phyloP scores from a whole-genome alignment of 2,113 vertebrate genomes.

The Dromas ardeola region DNA sequence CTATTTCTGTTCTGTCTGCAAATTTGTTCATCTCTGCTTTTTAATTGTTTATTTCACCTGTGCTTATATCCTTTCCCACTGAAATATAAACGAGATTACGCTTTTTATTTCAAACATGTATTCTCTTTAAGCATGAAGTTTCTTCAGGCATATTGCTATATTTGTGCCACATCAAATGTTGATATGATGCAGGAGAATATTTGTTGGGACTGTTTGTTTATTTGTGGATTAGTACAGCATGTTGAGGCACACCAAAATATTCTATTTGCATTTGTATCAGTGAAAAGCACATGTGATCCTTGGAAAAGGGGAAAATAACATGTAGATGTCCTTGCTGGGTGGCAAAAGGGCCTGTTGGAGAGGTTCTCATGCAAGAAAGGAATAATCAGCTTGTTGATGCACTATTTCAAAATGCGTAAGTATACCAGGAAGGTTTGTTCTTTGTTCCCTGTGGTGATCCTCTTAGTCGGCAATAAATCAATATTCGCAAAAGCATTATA shows the following conservation, averaged over 20 bases:
- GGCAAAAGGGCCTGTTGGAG: background rate
- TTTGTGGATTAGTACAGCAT: conserved; percentile 24
- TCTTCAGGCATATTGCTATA: conserved; percentile 56
- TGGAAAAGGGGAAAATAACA: conserved; percentile 4
- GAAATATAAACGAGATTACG: conserved; percentile 31
- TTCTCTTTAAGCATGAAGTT: conserved; percentile 51
- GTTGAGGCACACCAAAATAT: conserved; percentile 19
- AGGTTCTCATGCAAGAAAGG: background rate
- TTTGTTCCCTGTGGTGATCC: background rate
- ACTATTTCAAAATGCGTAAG: background rate
- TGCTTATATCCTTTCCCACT: background rate
- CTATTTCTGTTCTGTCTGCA: conserved; percentile 44
- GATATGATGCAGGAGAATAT: conserved; percentile 28
- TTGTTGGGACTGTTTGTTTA: conserved; percentile 40
- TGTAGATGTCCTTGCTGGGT: background rate
- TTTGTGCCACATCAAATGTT: conserved; percentile 60
- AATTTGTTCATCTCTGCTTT: conserved; percentile 30
- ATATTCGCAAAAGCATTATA: background rate
- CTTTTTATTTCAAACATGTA: conserved; percentile 53
- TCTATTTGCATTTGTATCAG: conserved; percentile 3
- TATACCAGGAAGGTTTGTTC: background rate
- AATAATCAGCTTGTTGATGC: background rate
- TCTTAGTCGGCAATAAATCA: background rate
- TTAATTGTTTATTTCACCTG: conserved; percentile 63
- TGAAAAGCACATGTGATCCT: conserved; percentile 2